phyloP scores from a whole-genome alignment of 2,888 invertebrate genomes.

The Chalcis sispes region DNA sequence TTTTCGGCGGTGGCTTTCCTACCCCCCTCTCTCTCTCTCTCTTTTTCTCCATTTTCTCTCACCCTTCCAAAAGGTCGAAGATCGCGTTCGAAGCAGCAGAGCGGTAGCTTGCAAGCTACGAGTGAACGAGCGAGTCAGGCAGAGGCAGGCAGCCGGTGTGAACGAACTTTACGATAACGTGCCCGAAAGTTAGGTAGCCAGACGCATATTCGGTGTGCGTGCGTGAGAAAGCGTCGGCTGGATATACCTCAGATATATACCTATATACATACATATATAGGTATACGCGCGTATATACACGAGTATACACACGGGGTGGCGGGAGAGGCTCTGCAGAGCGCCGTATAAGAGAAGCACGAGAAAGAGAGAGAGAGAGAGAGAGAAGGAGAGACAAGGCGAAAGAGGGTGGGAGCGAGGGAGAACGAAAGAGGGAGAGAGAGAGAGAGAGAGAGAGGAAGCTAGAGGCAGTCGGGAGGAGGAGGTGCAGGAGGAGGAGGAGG shows the following conservation, averaged over 20 bases:
- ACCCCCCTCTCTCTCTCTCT: slow-evolving; percentile 36
- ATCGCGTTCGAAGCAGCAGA: slow-evolving; percentile 51
- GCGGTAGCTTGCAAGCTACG: not conserved
- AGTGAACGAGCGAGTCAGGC: not conserved
- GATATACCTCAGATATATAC: not conserved
- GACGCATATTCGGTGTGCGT: slow-evolving; percentile 63
- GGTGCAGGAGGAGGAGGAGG: slow-evolving; percentile 60
- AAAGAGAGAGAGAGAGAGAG: no score
- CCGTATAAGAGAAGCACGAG: no score
- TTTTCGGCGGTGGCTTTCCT: slow-evolving; percentile 45
- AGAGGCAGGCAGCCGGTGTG: slow-evolving; percentile 51
- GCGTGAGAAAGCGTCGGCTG: slow-evolving; percentile 54
- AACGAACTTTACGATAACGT: slow-evolving; percentile 62
- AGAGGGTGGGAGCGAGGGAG: slow-evolving; percentile 45
- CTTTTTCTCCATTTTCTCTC: not conserved
- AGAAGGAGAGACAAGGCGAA: slow-evolving; percentile 40
- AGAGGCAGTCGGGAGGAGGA: slow-evolving; percentile 49
- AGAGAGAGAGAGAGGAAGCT: slow-evolving; percentile 54
- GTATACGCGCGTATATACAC: not conserved
- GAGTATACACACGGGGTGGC: no score
- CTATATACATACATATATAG: not conserved
- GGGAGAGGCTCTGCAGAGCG: no score
- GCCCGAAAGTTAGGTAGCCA: slow-evolving; percentile 63
- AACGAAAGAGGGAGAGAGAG: slow-evolving; percentile 53
- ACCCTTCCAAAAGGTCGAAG: slow-evolving; percentile 51